Evolutionary conservation across 2,797 vertebrate genomes (phyloP).

Genomic region (Catamblyrhynchus diadema): DNA sequence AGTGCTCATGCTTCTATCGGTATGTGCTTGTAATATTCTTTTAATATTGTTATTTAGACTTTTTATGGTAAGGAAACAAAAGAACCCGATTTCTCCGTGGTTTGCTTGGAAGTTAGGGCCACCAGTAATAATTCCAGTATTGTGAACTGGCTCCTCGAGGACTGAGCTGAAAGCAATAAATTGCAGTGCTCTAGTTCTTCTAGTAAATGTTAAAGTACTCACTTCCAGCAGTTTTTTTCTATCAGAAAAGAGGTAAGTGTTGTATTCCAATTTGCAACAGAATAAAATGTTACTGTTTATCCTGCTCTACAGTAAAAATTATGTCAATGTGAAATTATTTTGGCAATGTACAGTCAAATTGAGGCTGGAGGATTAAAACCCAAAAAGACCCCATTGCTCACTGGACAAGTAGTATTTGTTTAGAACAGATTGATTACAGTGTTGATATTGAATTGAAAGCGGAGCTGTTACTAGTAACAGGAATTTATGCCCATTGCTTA

Average conservation of each 20-base stretch:
- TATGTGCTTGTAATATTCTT: not conserved
- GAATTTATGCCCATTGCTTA: not conserved
- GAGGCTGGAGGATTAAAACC: not conserved
- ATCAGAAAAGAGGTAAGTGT: not conserved
- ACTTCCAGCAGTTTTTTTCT: not conserved
- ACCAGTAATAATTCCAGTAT: not conserved
- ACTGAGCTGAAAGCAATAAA: not conserved
- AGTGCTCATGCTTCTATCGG: not conserved
- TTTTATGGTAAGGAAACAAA: not conserved
- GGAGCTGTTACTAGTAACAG: not conserved
- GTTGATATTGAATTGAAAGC: not conserved
- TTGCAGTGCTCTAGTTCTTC: not conserved
- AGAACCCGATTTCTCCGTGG: fast-evolving
- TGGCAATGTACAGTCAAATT: not conserved
- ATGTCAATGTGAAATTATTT: not conserved
- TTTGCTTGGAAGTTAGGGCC: not conserved
- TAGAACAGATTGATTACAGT: not conserved
- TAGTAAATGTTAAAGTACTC: not conserved
- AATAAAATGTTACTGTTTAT: not conserved
- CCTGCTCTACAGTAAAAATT: not conserved
- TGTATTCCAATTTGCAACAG: not conserved
- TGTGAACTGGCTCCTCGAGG: not conserved
- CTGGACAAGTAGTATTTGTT: not conserved
- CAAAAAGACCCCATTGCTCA: not conserved
- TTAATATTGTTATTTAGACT: not conserved